These are phyloP conservation scores for Pholis gunnellus DNA, from an alignment of 2,113 vertebrate genomes.

Conservation along the genomic window DNA sequence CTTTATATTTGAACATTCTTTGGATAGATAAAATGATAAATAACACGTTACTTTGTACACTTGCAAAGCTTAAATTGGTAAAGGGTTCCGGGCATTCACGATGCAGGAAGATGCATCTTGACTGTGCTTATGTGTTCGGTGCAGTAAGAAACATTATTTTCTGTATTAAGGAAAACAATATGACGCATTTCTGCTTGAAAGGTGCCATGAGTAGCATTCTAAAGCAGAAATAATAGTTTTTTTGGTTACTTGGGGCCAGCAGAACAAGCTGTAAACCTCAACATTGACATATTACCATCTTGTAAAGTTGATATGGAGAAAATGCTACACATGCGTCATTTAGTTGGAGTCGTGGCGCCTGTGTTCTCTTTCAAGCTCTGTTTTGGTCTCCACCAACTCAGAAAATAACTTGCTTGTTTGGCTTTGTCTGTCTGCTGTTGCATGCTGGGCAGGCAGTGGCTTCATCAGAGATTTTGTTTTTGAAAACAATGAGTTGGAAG, in stretches of 20 bases:
- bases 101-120: neutral
- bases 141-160: neutral
- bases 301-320: neutral
- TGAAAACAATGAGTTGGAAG: neutral
- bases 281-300: neutral
- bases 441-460: neutral
- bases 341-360: neutral
- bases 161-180: neutral
- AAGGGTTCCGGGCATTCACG: neutral
- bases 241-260: too few species aligned
- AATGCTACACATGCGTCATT: neutral
- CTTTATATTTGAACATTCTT: conserved; percentile 12
- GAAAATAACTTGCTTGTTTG: neutral
- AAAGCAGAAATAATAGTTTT: neutral
- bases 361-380: neutral
- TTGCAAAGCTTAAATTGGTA: neutral
- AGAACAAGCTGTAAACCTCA: neutral
- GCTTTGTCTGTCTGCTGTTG: neutral
- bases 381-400: neutral
- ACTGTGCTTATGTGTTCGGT: too few species aligned
- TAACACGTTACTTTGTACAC: neutral
- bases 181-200: neutral
- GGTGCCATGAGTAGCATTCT: neutral
- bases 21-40: neutral
- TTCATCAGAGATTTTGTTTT: neutral